These are phyloP conservation scores for Zelleria hepariella DNA, from an alignment of 2,888 invertebrate species.

Conservation along the genomic window DNA sequence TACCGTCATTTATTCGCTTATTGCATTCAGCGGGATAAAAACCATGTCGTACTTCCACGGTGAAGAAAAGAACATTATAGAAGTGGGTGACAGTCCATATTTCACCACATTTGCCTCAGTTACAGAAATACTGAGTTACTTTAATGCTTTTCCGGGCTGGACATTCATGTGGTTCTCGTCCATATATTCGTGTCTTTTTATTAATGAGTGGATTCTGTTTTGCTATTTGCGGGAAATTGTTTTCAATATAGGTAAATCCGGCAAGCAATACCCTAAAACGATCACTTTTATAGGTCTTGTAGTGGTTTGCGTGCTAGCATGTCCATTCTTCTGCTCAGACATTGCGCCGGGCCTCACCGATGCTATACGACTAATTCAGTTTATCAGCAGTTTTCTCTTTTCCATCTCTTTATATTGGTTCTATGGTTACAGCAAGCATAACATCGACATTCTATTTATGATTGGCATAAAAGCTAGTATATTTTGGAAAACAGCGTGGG, in stretches of 20 bases:
- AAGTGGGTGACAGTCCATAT: conserved; percentile 34
- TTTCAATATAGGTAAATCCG: conserved; percentile 9
- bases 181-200: conserved; percentile 35
- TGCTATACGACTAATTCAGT: conserved; percentile 40
- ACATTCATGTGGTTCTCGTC: conserved; percentile 47
- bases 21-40: conserved; percentile 47
- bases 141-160: conserved; percentile 40
- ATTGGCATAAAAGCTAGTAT: conserved; percentile 54
- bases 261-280: not conserved
- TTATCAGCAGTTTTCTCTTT: conserved; percentile 37
- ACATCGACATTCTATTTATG: conserved; percentile 58
- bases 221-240: conserved; percentile 37
- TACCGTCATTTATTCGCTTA: conserved; percentile 32
- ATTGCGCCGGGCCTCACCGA: conserved; percentile 36
- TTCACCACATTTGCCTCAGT: conserved; percentile 42
- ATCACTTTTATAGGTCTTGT: not conserved
- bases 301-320: not conserved
- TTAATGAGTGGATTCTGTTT: conserved; percentile 42
- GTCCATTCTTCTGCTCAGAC: conserved; percentile 41
- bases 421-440: conserved; percentile 49
- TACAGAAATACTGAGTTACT: conserved; percentile 48
- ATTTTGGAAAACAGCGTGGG: conserved; percentile 49
- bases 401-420: conserved; percentile 53
- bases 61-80: conserved; percentile 47
- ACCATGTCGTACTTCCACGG: conserved; percentile 57